Conservation (phyloP, 2,113 vertebrate genomes). For the Zingel zingel region DNA sequence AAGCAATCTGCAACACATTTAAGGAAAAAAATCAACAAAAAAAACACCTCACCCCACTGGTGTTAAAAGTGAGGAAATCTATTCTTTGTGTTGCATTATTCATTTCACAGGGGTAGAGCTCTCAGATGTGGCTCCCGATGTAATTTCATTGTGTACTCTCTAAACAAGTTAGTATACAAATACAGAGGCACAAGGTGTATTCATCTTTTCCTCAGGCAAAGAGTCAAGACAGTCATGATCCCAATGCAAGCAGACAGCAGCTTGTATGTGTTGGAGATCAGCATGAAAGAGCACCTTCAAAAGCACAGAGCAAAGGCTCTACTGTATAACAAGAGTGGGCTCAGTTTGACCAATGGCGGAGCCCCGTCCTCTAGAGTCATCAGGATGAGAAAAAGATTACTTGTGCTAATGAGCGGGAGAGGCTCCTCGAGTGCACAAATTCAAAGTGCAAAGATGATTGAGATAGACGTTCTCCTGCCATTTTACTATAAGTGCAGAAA, state of each 20-base stretch:
- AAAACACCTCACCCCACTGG: conserved; percentile 24
- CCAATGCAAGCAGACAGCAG: conserved; percentile 10
- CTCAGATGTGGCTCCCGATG: conserved; percentile 42
- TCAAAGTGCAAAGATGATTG: conserved; percentile 65
- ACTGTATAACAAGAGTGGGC: not conserved
- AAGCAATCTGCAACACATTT: conserved; percentile 55
- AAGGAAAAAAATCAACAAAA: conserved; percentile 46
- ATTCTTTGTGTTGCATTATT: conserved; percentile 62
- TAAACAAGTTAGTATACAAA: conserved; percentile 53
- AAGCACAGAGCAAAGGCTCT: conserved; percentile 15
- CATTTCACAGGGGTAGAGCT: conserved; percentile 35
- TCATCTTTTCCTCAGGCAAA: conserved; percentile 2
- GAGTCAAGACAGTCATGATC: conserved; percentile 18
- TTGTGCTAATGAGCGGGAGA: conserved; percentile 46
- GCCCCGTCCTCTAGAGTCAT: conserved; percentile 7
- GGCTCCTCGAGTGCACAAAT: conserved; percentile 42
- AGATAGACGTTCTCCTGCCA: conserved; percentile 44
- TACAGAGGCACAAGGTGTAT: conserved; percentile 9
- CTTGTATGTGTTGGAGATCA: conserved; percentile 17
- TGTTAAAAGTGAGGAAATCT: conserved; percentile 51
- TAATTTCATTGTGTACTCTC: conserved; percentile 52
- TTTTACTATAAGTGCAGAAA: conserved; percentile 32
- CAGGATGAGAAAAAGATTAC: conserved; percentile 28
- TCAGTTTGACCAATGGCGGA: conserved; percentile 11
- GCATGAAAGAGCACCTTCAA: conserved; percentile 31